phyloP scores from a whole-genome alignment of 23 tunicate genomes.

The Styela plicata region DNA sequence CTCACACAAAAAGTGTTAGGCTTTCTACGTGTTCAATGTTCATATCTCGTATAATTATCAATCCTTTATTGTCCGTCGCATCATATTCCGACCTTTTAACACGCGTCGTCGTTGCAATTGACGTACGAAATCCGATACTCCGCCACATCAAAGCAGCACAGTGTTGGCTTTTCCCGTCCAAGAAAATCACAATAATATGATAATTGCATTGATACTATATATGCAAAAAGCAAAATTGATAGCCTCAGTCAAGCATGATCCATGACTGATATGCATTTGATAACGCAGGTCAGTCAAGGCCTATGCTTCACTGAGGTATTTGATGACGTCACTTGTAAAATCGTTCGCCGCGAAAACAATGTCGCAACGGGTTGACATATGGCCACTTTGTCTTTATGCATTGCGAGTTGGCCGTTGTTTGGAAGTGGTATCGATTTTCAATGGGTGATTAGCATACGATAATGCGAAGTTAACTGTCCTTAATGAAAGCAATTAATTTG shows the following conservation, averaged over 20 bases:
- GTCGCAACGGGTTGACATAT: not conserved
- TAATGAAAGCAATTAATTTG: no score
- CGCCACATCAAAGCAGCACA: not conserved
- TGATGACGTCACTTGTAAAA: no score
- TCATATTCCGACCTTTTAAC: not conserved
- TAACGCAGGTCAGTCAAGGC: not conserved
- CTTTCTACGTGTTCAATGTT: no score
- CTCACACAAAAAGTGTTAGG: no score
- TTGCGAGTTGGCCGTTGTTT: not conserved
- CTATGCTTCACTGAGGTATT: no score
- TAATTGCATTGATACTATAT: not conserved
- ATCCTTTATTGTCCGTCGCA: no score
- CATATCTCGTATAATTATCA: no score
- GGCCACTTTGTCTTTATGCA: not conserved
- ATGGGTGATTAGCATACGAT: not conserved
- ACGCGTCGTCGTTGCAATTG: not conserved
- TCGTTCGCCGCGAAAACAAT: not conserved
- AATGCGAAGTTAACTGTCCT: not conserved
- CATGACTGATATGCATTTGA: not conserved
- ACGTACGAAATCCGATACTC: not conserved
- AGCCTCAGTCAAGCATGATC: not conserved
- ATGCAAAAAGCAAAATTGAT: not conserved
- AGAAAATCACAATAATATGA: not conserved
- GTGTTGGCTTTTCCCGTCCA: not conserved
- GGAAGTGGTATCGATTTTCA: not conserved